Conservation (phyloP, 1,140 invertebrate genomes). For the Rhopalosiphum maidis region DNA sequence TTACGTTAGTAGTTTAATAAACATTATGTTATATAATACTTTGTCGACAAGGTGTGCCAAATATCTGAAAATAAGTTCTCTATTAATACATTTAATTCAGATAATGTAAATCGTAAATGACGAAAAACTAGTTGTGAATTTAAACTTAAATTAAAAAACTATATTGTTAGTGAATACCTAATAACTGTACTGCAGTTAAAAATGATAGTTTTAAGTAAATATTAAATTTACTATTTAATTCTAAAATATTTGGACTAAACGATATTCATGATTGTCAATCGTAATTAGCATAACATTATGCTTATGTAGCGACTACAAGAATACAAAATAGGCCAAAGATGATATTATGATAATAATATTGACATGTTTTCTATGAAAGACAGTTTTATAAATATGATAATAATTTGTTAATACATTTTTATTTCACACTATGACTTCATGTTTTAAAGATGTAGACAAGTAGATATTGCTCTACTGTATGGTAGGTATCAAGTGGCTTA, state of each 20-base stretch:
- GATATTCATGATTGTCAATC: not conserved
- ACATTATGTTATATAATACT: not conserved
- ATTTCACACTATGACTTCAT: too few species aligned
- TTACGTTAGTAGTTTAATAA: slow-evolving; percentile 1
- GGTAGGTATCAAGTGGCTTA: too few species aligned
- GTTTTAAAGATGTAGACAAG: not conserved
- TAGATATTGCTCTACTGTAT: too few species aligned
- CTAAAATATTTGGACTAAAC: not conserved
- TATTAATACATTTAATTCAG: not conserved
- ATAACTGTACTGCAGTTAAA: not conserved
- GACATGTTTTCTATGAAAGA: too few species aligned
- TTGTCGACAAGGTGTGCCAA: not conserved
- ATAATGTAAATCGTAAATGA: not conserved
- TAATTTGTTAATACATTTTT: not conserved
- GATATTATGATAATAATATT: not conserved
- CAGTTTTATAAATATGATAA: not conserved
- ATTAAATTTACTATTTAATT: not conserved
- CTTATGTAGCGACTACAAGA: not conserved
- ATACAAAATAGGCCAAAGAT: not conserved
- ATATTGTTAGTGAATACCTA: not conserved
- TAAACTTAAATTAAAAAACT: not conserved
- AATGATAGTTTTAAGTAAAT: not conserved
- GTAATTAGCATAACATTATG: not conserved
- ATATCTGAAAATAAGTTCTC: not conserved
- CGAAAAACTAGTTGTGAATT: not conserved